Conservation (phyloP, 2,888 invertebrate species). For the Synanthedon tipuliformis region DNA sequence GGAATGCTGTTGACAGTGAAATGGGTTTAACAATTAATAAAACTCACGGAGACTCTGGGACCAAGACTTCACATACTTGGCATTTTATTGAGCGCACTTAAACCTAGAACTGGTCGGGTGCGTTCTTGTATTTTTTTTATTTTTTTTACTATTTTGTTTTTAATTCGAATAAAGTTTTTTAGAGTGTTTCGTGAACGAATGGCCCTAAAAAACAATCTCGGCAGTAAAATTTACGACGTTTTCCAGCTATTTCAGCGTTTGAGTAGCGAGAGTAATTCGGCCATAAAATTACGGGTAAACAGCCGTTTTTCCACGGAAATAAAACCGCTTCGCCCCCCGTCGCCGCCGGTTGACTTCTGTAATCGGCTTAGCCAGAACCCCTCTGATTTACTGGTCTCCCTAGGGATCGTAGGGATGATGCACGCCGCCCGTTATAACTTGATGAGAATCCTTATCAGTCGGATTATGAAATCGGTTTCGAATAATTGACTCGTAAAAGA, state of each 20-base stretch:
- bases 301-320: slow-evolving; percentile 64
- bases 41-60: slow-evolving; percentile 36
- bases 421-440: slow-evolving; percentile 52
- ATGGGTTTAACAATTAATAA: slow-evolving; percentile 67
- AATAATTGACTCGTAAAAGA: slow-evolving; percentile 60
- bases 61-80: slow-evolving; percentile 38
- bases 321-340: slow-evolving; percentile 40
- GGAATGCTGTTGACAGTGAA: slow-evolving; percentile 66
- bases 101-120: background rate
- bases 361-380: slow-evolving; percentile 59
- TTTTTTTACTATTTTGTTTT: background rate
- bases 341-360: slow-evolving; percentile 55
- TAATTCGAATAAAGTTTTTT: background rate
- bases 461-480: slow-evolving; percentile 64
- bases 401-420: slow-evolving; percentile 39
- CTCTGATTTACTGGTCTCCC: slow-evolving; percentile 38
- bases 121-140: background rate
- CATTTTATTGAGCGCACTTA: slow-evolving; percentile 18
- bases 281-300: slow-evolving; percentile 67
- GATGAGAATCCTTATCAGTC: slow-evolving; percentile 63
- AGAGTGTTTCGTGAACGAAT: slow-evolving; percentile 21
- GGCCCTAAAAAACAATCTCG: slow-evolving; percentile 52
- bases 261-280: slow-evolving; percentile 63
- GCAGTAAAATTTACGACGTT: slow-evolving; percentile 55
- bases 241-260: slow-evolving; percentile 57